These are phyloP conservation scores for Dascyllus trimaculatus DNA, from an alignment of 2,113 vertebrate genomes.

Conservation along the genomic window DNA sequence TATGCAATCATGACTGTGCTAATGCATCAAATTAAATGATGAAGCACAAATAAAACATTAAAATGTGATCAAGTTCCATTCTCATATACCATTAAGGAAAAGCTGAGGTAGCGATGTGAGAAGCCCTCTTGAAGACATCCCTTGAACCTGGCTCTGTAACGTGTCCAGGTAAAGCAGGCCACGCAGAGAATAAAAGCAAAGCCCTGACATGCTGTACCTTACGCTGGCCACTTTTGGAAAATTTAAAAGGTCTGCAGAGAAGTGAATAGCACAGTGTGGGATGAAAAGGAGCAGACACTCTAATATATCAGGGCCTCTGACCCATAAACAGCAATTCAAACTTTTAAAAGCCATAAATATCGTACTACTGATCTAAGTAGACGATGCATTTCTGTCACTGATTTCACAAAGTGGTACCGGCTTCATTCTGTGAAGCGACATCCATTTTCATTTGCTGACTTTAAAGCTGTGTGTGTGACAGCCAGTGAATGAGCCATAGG, in stretches of 20 bases:
- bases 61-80: too few relatives aligned
- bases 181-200: background rate
- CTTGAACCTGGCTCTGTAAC: too few relatives aligned
- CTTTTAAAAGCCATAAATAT: constrained; percentile 22
- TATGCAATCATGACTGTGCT: too few relatives aligned
- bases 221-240: background rate
- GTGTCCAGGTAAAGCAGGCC: background rate
- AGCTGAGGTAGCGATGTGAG: background rate
- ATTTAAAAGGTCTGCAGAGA: constrained; percentile 17
- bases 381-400: background rate
- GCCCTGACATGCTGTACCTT: background rate
- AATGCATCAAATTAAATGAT: too few relatives aligned
- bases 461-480: background rate
- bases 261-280: background rate
- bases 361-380: background rate
- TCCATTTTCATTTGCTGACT: background rate
- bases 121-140: background rate
- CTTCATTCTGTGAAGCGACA: too few relatives aligned
- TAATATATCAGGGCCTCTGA: constrained; percentile 12
- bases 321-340: constrained; percentile 26
- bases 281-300: constrained; percentile 12
- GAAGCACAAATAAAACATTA: too few relatives aligned
- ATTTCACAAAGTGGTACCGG: constrained; percentile 11
- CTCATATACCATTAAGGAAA: too few relatives aligned
- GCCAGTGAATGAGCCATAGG: constrained; percentile 2